These are phyloP conservation scores for Pelodytes ibericus DNA, from an alignment of 2,797 vertebrate genomes.

Conservation along the genomic window DNA sequence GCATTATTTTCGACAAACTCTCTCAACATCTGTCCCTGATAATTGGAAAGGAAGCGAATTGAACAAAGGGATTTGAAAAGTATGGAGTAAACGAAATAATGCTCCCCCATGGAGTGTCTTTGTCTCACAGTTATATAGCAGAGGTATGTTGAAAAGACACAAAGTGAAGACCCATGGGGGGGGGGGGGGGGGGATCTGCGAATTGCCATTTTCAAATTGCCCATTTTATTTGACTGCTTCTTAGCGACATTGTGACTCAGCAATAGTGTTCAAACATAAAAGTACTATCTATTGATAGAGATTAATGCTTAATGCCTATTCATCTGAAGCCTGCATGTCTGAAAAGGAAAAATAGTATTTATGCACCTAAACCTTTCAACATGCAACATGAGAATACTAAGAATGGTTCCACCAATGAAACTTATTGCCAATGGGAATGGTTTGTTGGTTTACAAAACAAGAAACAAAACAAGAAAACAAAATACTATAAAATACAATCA, in stretches of 20 bases:
- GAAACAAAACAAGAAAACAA: no score
- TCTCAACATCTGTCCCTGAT: not conserved
- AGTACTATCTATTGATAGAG: not conserved
- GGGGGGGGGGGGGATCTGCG: no score
- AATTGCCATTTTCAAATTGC: not conserved
- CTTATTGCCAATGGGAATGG: no score
- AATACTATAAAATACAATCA: no score
- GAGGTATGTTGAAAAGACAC: constrained; percentile 10
- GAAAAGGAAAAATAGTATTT: not conserved
- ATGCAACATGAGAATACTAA: no score
- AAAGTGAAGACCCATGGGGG: not conserved
- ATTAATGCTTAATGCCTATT: constrained; percentile 2
- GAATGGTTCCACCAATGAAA: no score
- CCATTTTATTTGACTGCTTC: not conserved
- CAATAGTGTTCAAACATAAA: not conserved
- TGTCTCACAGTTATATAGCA: constrained; percentile 11
- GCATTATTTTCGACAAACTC: not conserved
- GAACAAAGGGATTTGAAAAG: not conserved
- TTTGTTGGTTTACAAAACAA: no score
- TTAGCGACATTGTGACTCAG: not conserved
- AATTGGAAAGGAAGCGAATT: not conserved
- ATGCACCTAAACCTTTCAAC: not conserved
- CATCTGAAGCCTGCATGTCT: not conserved
- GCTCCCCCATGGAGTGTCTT: constrained; percentile 5
- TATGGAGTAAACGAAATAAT: constrained; percentile 5